phyloP scores from a whole-genome alignment of 2,888 invertebrate genomes.

The Plagodis dolabraria region DNA sequence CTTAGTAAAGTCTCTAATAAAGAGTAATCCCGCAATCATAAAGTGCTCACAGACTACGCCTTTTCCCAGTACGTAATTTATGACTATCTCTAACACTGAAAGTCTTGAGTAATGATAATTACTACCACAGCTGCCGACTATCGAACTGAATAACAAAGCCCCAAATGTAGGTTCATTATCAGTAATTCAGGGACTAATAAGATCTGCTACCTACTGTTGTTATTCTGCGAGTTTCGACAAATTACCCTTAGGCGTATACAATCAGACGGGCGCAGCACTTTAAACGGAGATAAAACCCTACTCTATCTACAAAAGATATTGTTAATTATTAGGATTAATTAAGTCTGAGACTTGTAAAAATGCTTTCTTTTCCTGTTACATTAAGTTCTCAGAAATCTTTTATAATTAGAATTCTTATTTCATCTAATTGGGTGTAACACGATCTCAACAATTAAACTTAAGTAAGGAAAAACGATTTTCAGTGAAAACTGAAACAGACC shows the following conservation, averaged over 20 bases:
- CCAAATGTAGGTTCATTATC: slow-evolving; percentile 26
- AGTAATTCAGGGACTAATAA: slow-evolving; percentile 25
- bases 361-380: no score
- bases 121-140: slow-evolving; percentile 26
- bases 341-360: no score
- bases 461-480: no score
- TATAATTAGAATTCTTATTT: no score
- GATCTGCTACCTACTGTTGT: slow-evolving; percentile 10
- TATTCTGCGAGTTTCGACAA: background rate
- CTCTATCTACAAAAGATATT: no score
- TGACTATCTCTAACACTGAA: slow-evolving; percentile 23
- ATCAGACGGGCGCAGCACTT: no score
- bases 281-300: no score
- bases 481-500: no score
- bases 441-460: no score
- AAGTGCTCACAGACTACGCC: slow-evolving; percentile 24
- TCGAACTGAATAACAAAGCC: slow-evolving; percentile 27
- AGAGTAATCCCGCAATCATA: slow-evolving; percentile 25
- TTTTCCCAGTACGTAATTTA: slow-evolving; percentile 26
- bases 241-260: background rate
- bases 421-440: no score
- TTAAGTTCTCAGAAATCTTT: no score
- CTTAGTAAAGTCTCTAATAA: slow-evolving; percentile 10
- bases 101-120: slow-evolving; percentile 32
- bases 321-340: no score